phyloP scores from a whole-genome alignment of 2,888 invertebrate species.

The Laothoe populi region DNA sequence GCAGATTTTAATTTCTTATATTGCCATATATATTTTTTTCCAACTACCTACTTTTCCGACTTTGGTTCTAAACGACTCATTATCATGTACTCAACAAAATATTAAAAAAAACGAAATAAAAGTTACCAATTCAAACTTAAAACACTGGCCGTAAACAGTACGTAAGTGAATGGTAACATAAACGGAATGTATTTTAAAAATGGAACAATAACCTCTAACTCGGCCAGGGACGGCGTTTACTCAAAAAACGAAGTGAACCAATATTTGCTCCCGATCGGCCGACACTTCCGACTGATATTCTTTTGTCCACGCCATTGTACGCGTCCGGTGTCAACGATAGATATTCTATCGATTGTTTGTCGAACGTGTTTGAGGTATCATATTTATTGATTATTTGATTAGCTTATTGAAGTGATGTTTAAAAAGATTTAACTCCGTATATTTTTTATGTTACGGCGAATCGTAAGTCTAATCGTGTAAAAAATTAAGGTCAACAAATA shows the following conservation, averaged over 20 bases:
- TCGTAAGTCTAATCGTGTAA: background rate
- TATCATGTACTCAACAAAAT: background rate
- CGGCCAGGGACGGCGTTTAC: constrained; percentile 76
- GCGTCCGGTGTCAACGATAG: constrained; percentile 24
- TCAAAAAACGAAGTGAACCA: constrained; percentile 67
- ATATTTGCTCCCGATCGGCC: constrained; percentile 65
- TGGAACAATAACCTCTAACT: constrained; percentile 81
- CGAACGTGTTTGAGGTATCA: constrained; percentile 5
- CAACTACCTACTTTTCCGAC: too few relatives aligned
- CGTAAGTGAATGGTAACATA: constrained; percentile 51
- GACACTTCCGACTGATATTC: constrained; percentile 58
- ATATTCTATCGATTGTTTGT: constrained; percentile 25
- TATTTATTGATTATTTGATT: constrained; percentile 3
- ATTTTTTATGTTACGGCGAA: background rate
- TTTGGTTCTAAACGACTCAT: too few relatives aligned
- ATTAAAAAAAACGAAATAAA: too few relatives aligned
- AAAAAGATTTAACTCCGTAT: background rate
- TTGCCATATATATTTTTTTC: too few relatives aligned
- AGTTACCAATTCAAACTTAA: background rate
- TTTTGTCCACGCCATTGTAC: constrained; percentile 51
- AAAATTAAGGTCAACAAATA: too few relatives aligned
- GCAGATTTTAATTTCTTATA: too few relatives aligned
- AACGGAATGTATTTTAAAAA: constrained; percentile 73
- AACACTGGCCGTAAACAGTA: constrained; percentile 31
- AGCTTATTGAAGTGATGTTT: background rate